These are phyloP conservation scores for Gymnobelideus leadbeateri DNA, from an alignment of 2,113 vertebrate species.

Conservation along the genomic window DNA sequence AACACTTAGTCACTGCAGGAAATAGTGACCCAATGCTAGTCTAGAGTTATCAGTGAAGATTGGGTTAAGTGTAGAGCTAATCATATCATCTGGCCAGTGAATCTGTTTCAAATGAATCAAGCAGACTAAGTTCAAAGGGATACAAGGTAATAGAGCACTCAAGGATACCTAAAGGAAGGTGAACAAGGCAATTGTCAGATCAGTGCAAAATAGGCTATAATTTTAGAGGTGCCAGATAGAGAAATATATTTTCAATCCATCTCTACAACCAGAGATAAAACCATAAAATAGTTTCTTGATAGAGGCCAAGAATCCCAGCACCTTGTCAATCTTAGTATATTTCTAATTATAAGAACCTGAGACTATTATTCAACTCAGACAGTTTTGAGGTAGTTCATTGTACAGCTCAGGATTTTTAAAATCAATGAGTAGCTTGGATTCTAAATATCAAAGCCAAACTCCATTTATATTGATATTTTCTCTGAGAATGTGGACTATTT, in stretches of 20 bases:
- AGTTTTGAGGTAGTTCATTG: not conserved
- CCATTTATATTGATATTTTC: not conserved
- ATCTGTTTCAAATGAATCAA: not conserved
- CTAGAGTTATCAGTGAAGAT: not conserved
- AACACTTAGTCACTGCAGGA: not conserved
- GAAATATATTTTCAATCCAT: not conserved
- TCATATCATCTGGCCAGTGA: not conserved
- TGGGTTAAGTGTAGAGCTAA: not conserved
- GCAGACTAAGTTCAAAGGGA: not conserved
- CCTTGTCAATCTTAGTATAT: not conserved
- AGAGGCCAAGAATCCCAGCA: not conserved
- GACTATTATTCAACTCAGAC: not conserved
- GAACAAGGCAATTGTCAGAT: not conserved
- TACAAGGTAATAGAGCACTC: not conserved
- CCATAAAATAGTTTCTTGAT: not conserved
- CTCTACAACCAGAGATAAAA: not conserved
- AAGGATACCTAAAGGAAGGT: not conserved
- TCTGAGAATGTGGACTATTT: not conserved
- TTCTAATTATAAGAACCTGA: not conserved
- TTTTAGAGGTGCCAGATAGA: not conserved
- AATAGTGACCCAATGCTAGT: not conserved
- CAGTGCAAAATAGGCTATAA: not conserved
- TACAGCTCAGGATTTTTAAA: not conserved
- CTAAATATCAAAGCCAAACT: not conserved
- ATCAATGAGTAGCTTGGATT: not conserved